A percentile compares a stretch with the other conserved stretches of the same genome.
These are phyloP conservation scores for Porites rus DNA, from an alignment of 92 coral and sea anemone species.

Conservation along the genomic window DNA sequence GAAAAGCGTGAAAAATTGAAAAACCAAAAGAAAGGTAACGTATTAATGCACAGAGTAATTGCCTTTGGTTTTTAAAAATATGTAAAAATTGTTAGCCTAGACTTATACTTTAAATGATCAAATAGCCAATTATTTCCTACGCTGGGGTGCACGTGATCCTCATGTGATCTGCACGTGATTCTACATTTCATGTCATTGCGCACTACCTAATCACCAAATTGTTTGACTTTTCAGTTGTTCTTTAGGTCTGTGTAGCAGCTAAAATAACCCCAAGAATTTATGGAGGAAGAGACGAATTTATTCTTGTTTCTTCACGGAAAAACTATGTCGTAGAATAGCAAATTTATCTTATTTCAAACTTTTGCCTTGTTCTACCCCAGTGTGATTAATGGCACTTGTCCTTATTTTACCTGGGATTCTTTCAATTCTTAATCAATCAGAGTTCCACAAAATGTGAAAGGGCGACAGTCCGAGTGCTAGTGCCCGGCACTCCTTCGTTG, in stretches of 20 bases:
- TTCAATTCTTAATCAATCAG: neutral
- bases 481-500: neutral
- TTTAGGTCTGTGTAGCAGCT: too few relatives aligned
- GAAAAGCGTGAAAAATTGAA: neutral
- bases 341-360: neutral
- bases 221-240: too few relatives aligned
- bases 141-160: neutral
- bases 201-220: neutral
- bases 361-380: neutral
- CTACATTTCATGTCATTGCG: neutral
- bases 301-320: too few relatives aligned
- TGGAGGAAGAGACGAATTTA: too few relatives aligned
- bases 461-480: neutral
- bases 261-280: too few relatives aligned
- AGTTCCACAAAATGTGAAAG: neutral
- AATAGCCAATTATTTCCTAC: neutral
- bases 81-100: neutral
- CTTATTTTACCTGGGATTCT: neutral
- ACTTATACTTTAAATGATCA: neutral
- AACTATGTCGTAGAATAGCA: neutral
- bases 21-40: neutral
- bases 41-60: neutral
- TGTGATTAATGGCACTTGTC: neutral
- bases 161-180: neutral
- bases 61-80: neutral